A percentile compares a stretch with the other conserved stretches of the same genome.
Evolutionary conservation across 2,797 vertebrate genomes (phyloP).

Genomic region (Brachyrhaphis roseni): DNA sequence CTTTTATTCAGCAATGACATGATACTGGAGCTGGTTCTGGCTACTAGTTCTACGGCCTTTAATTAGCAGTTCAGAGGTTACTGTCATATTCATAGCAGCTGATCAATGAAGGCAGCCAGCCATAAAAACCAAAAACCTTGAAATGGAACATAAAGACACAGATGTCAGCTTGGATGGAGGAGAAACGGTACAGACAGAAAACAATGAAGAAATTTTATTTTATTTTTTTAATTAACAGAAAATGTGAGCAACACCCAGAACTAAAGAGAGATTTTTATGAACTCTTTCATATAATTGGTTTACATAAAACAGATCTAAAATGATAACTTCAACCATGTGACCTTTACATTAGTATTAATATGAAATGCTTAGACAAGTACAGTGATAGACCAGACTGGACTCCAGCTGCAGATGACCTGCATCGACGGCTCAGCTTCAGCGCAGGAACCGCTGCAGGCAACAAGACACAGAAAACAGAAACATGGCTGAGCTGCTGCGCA

Average conservation of each 20-base stretch:
- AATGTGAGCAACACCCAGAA: background rate
- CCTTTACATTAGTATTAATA: background rate
- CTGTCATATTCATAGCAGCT: background rate
- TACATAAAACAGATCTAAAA: background rate
- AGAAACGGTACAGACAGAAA: background rate
- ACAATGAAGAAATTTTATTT: background rate
- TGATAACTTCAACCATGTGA: background rate
- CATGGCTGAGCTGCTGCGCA: slow-evolving; percentile 14
- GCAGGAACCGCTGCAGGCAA: slow-evolving; percentile 71
- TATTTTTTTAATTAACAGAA: background rate
- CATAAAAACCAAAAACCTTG: background rate
- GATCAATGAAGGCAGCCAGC: background rate
- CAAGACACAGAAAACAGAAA: slow-evolving; percentile 5
- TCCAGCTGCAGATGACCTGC: background rate
- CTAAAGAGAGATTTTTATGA: background rate
- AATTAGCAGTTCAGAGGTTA: background rate
- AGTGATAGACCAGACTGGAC: background rate
- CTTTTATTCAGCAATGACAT: background rate
- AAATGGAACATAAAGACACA: background rate
- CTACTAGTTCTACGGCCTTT: background rate
- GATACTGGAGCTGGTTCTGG: background rate
- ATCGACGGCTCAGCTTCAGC: slow-evolving; percentile 15
- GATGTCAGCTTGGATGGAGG: background rate
- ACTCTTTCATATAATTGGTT: background rate
- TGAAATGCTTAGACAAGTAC: background rate